Conservation (phyloP, 2,888 invertebrate genomes). For the Zaprionus lineosus region DNA sequence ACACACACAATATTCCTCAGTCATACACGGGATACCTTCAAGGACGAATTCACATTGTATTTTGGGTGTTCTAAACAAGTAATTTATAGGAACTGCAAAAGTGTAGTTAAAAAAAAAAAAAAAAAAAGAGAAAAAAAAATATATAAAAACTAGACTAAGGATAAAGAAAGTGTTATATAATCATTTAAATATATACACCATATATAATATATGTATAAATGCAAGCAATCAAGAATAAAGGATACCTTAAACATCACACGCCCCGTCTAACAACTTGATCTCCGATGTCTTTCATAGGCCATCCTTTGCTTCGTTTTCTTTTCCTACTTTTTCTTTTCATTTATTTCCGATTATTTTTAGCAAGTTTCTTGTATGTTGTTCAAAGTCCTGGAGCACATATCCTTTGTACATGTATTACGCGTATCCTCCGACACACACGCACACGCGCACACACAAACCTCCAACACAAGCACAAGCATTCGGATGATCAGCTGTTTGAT, state of each 20-base stretch:
- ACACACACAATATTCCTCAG: conserved; percentile 39
- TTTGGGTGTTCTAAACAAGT: conserved; percentile 38
- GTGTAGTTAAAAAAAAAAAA: conserved; percentile 31
- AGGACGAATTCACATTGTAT: conserved; percentile 26
- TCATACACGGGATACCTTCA: conserved; percentile 35
- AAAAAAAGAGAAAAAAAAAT: too few relatives aligned
- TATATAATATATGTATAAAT: conserved; percentile 41
- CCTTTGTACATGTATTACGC: background rate
- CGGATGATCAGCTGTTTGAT: conserved; percentile 42
- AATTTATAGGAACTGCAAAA: conserved; percentile 14
- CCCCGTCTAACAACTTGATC: background rate
- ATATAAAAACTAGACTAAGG: too few relatives aligned
- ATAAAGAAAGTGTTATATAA: conserved; percentile 11
- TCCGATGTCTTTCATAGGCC: too few relatives aligned
- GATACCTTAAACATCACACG: conserved; percentile 31
- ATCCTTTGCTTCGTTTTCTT: background rate
- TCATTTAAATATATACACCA: conserved; percentile 31
- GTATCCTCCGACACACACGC: conserved; percentile 11
- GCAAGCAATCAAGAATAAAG: conserved; percentile 71
- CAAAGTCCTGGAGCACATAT: background rate
- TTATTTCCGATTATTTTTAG: background rate
- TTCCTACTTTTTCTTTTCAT: background rate
- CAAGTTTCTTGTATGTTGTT: too few relatives aligned
- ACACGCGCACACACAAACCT: conserved; percentile 2
- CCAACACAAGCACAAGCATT: conserved; percentile 26